Conservation (phyloP, 2,113 vertebrate genomes). For the Elgaria multicarinata region DNA sequence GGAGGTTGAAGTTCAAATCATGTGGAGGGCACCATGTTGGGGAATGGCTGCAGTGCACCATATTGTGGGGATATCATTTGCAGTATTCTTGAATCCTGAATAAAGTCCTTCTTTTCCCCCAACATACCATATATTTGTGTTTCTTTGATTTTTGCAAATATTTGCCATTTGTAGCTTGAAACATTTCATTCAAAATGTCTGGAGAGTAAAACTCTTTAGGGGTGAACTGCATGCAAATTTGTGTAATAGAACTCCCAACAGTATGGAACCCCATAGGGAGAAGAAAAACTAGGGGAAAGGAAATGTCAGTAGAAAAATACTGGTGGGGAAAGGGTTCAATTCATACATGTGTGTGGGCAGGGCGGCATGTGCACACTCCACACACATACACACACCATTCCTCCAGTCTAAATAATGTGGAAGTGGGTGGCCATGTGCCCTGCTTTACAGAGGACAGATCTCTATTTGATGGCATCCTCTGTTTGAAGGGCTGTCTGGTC, state of each 20-base stretch:
- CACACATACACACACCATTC: background rate
- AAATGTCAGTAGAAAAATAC: background rate
- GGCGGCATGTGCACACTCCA: no score
- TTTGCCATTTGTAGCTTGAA: background rate
- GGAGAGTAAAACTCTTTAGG: background rate
- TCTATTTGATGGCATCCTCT: no score
- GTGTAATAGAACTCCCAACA: background rate
- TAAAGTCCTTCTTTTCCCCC: background rate
- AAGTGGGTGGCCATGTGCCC: background rate
- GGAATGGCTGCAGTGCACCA: background rate
- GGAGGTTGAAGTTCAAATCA: no score
- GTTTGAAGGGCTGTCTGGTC: no score
- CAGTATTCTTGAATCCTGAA: background rate
- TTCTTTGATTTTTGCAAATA: background rate
- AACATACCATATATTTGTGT: background rate
- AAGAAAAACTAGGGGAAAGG: background rate
- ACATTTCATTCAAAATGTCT: background rate
- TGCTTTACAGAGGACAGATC: no score
- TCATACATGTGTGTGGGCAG: no score
- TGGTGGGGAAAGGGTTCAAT: background rate
- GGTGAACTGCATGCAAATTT: background rate
- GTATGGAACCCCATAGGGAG: no score
- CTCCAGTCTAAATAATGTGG: background rate
- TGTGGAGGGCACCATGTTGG: no score
- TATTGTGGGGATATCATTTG: background rate